Base-by-base conservation (phyloP, 2,888 invertebrate genomes). In the Candidula unifasciata region DNA sequence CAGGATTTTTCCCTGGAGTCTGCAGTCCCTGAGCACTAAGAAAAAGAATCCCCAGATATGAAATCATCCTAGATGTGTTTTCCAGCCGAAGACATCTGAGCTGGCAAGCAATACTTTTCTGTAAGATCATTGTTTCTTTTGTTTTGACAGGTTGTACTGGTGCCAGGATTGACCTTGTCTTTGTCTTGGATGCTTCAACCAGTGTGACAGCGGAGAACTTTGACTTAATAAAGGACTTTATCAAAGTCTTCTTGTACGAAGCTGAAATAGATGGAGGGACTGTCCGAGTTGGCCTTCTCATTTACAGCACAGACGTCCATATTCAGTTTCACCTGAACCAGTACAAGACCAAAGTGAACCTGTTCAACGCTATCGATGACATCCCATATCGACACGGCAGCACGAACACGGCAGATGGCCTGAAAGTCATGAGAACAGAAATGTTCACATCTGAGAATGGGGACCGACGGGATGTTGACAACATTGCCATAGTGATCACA, bases 341-440 rank as follows among this genome's bases (percentile, higher is more conserved):
- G 3, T 89, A 89, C 85, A 76, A 37, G 73, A 57, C 30, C 52
- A 90, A 89, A 73, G 83, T 86, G 8, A 91, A 89, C 10, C 84
- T 92, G 0, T 88, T 87, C 79, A 83, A 84, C 8, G 91, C 91
- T 33, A 89, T 92, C 44, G 90, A 89, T 73, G 79, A 86, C 2
- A 90, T 91, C 64, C 89, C 89, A 24, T 91, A 90, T 71, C 87
- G 88, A 33, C 90, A 90, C 79, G 91, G 91, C 44, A 91, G 91
- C 83, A 93, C 92, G 16, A 92, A 93, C 87, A 92, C 92, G 1
- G 91, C 91, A 30, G 90, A 89, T 78, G 92, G 90, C 18, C 86
- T 93, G 0, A 83, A 88, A 10, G 87, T 89, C n/a, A 90, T 91
- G 89, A 86, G 90, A 16, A 85, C 82, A 27, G 83, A 88, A 64